These are phyloP conservation scores for Lumbricus terrestris DNA, from an alignment of 2,888 invertebrate genomes.

Conservation along the genomic window DNA sequence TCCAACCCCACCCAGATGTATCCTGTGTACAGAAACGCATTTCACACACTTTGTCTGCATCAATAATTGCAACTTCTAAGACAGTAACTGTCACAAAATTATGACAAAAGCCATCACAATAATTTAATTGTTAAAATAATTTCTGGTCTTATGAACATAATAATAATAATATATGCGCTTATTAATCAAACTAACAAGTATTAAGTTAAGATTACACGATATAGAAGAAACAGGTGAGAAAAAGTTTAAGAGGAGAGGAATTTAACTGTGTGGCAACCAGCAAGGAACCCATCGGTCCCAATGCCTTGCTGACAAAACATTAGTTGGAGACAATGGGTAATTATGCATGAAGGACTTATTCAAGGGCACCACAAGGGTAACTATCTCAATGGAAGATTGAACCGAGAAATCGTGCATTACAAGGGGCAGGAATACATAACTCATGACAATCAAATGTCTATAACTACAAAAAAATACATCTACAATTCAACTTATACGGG, in stretches of 20 bases:
- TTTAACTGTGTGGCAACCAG: too few species aligned
- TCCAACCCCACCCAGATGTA: conserved; percentile 28
- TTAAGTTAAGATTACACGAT: too few species aligned
- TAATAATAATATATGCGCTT: too few species aligned
- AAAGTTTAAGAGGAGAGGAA: too few species aligned
- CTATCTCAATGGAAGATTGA: background rate
- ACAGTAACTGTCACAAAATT: background rate
- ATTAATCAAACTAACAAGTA: too few species aligned
- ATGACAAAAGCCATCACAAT: background rate
- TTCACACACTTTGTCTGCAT: background rate
- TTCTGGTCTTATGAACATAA: background rate
- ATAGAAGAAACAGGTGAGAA: too few species aligned
- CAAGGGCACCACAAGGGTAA: background rate
- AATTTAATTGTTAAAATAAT: background rate
- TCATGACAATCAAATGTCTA: too few species aligned
- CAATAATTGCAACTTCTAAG: background rate
- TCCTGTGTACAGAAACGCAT: background rate
- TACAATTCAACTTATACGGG: background rate
- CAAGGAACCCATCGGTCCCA: too few species aligned
- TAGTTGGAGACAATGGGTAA: background rate
- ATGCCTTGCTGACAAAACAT: background rate
- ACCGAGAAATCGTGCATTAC: background rate
- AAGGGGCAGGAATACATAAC: too few species aligned
- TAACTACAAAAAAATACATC: background rate
- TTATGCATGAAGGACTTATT: background rate